These are phyloP conservation scores for Archilochus colubris DNA, from an alignment of 2,113 vertebrate genomes.

Conservation along the genomic window DNA sequence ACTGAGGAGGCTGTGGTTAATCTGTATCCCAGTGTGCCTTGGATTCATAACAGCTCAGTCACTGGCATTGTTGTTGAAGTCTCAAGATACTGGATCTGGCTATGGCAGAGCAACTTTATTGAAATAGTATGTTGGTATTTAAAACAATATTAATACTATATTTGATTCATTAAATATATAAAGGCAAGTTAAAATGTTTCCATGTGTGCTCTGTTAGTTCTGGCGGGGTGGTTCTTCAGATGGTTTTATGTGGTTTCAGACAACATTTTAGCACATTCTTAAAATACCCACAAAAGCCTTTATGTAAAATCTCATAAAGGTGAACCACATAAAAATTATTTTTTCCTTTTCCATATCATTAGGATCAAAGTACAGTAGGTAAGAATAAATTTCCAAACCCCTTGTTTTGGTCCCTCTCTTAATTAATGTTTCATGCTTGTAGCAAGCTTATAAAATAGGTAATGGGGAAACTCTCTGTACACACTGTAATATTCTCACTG, in stretches of 20 bases:
- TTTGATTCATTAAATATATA: slow-evolving; percentile 77
- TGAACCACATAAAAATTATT: slow-evolving; percentile 74
- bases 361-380: slow-evolving; percentile 80
- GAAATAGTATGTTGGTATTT: slow-evolving; percentile 74
- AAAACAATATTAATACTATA: slow-evolving; percentile 76
- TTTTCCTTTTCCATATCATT: slow-evolving; percentile 71
- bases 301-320: slow-evolving; percentile 82
- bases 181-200: slow-evolving; percentile 70
- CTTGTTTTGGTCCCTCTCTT: slow-evolving; percentile 58
- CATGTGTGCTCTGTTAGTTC: slow-evolving; percentile 78
- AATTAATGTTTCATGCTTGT: slow-evolving; percentile 64
- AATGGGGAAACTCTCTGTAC: slow-evolving; percentile 12
- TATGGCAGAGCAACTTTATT: slow-evolving; percentile 46
- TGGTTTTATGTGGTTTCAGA: slow-evolving; percentile 79
- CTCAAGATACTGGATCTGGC: background rate
- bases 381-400: slow-evolving; percentile 64
- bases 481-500: background rate
- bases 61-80: background rate
- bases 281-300: slow-evolving; percentile 84
- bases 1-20: background rate
- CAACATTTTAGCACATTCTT: slow-evolving; percentile 85
- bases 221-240: slow-evolving; percentile 67
- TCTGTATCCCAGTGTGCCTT: background rate
- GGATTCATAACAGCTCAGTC: background rate
- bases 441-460: slow-evolving; percentile 39